Evolutionary conservation across 2,113 vertebrate genomes (phyloP).

Genomic region (Chaetodon auriga): DNA sequence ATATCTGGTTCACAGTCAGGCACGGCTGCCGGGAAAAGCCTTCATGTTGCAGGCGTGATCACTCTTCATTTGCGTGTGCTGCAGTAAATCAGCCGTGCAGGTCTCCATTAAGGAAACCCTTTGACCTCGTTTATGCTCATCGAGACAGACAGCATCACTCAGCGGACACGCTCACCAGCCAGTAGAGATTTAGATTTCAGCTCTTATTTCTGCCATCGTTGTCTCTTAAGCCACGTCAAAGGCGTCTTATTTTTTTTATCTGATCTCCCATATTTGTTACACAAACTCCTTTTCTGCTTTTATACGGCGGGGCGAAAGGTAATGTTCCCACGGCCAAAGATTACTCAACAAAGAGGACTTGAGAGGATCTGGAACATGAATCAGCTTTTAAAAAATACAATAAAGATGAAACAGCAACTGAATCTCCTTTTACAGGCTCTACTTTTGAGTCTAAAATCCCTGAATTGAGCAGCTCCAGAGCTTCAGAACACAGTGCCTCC

Average conservation of each 20-base stretch:
- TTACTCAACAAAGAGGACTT: background rate
- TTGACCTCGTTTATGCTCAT: constrained; percentile 36
- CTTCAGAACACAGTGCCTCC: background rate
- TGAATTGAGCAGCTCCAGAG: constrained; percentile 1
- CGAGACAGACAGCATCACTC: constrained; percentile 40
- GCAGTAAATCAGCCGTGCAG: constrained; percentile 59
- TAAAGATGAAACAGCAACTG: constrained; percentile 6
- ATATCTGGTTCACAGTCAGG: constrained; percentile 49
- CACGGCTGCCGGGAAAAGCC: constrained; percentile 52
- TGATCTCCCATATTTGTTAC: background rate
- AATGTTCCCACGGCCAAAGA: constrained; percentile 19
- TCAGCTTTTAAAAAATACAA: constrained; percentile 36
- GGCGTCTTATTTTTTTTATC: constrained; percentile 12
- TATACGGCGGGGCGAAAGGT: constrained; percentile 12
- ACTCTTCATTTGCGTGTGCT: constrained; percentile 44
- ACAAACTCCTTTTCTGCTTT: background rate
- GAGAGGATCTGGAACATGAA: constrained; percentile 29
- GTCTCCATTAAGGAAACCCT: constrained; percentile 44
- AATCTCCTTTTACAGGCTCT: constrained; percentile 14
- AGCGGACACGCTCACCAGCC: constrained; percentile 1
- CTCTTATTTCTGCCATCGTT: background rate
- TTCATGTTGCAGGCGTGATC: constrained; percentile 53
- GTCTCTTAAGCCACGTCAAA: background rate
- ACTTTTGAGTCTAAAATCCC: background rate
- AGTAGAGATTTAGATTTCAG: background rate